Evolutionary conservation across 2,888 invertebrate species (phyloP), one percentile per base, ranked within the genome.

Genomic region (Argyra leucocephala): DNA sequence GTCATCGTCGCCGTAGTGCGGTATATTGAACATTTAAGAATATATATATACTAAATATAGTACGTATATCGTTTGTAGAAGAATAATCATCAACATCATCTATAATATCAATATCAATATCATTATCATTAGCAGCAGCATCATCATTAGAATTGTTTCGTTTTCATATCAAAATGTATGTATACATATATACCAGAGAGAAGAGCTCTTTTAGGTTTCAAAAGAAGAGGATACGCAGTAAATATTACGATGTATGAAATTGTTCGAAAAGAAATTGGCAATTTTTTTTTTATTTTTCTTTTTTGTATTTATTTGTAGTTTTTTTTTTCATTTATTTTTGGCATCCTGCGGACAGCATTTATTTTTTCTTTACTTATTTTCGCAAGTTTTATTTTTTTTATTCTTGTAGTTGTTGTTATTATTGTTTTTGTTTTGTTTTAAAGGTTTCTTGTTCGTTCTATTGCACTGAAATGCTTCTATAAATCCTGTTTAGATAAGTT

Each of bases 251-350:
- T 63, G 58, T 67, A 67, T 67, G 67, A 66, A 67, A 66, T 66
- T 57, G 64, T 66, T 67, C 64, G 64, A 64, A 67, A 48, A 65
- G 66, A 64, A 67, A 66, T 66, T 66, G 65, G 59, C 64, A 64
- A 57, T 63, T 63, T 57, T 58, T 48, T 48, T 48, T 48, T 48
- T 48, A 48, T 15, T 48, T 48, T n/a, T 48, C 5, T 48, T 48
- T 48, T 9, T 48, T 48, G 31, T 31, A 31, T 31, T 7, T 31
- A 7, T 31, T 31, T 10, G 10, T 31, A 2, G 18, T 15, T 48
- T 48, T n/a, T 48, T 48, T 48, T 48, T 9, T 48, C 18, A 2
- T 48, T 48, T n/a, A n/a, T 31, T 31, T 31, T 31, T 31, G 21
- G 57, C 7, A 58, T 58, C 22, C 58, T 58, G 58, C 58, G 58